These are phyloP conservation scores for Neria commutata DNA, from an alignment of 2,888 invertebrate species.

Conservation along the genomic window DNA sequence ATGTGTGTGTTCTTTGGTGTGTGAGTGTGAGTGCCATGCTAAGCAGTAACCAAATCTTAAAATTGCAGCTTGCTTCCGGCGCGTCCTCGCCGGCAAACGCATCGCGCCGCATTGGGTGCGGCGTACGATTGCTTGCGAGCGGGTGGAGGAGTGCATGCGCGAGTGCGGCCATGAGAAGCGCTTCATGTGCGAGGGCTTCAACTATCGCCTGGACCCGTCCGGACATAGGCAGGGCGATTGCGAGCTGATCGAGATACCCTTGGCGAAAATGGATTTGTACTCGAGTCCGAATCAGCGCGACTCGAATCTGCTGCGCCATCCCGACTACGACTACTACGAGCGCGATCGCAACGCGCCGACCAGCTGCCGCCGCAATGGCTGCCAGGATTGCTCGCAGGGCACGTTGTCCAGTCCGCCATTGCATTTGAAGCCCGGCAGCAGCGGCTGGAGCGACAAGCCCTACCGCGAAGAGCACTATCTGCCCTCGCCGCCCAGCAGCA, in stretches of 20 bases:
- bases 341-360: constrained; percentile 75
- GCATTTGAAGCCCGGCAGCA: constrained; percentile 55
- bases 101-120: constrained; percentile 73
- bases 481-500: constrained; percentile 31
- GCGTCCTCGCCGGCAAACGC: constrained; percentile 76
- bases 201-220: constrained; percentile 77
- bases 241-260: constrained; percentile 76
- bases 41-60: too few relatives aligned
- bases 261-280: constrained; percentile 71
- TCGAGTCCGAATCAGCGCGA: constrained; percentile 64
- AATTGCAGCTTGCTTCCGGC: constrained; percentile 76
- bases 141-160: constrained; percentile 76
- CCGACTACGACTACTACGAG: constrained; percentile 81
- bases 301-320: constrained; percentile 61
- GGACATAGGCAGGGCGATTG: constrained; percentile 78
- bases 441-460: constrained; percentile 26
- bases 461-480: constrained; percentile 43
- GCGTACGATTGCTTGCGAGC: constrained; percentile 72
- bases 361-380: constrained; percentile 63
- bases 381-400: constrained; percentile 56
- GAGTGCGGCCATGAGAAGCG: constrained; percentile 77
- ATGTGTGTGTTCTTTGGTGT: too few relatives aligned
- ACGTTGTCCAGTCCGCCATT: constrained; percentile 46
- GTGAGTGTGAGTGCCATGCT: too few relatives aligned
- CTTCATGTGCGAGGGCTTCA: constrained; percentile 83